phyloP scores from a whole-genome alignment of 2,888 invertebrate species.

The Galerucella calmariensis region DNA sequence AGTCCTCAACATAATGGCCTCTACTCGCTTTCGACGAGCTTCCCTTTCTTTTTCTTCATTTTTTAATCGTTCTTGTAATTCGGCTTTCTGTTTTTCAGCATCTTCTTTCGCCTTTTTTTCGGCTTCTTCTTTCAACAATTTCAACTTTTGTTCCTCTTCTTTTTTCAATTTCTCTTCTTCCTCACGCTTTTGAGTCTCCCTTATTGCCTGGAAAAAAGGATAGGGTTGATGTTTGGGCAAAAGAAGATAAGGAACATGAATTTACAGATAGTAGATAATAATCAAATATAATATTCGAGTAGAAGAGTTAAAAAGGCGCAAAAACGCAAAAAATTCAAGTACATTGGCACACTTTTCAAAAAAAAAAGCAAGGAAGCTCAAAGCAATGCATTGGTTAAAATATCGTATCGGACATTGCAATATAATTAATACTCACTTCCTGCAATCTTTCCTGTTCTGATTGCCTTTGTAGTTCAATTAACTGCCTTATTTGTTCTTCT shows the following conservation, averaged over 20 bases:
- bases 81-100: slow-evolving; percentile 83
- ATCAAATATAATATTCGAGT: too few species aligned
- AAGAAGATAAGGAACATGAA: too few species aligned
- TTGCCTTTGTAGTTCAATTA: slow-evolving; percentile 82
- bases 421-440: slow-evolving; percentile 72
- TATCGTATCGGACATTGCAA: neutral
- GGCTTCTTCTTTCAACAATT: slow-evolving; percentile 79
- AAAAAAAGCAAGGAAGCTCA: too few species aligned
- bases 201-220: slow-evolving; percentile 66
- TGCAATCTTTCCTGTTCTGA: slow-evolving; percentile 88
- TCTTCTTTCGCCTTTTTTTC: slow-evolving; percentile 85
- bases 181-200: slow-evolving; percentile 80
- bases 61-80: slow-evolving; percentile 83
- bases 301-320: too few species aligned
- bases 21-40: slow-evolving; percentile 88
- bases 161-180: slow-evolving; percentile 80
- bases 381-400: neutral
- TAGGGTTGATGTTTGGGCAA: too few species aligned
- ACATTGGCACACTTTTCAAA: too few species aligned
- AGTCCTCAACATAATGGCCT: slow-evolving; percentile 93
- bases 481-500: slow-evolving; percentile 83
- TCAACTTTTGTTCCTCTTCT: slow-evolving; percentile 73
- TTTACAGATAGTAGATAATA: too few species aligned
- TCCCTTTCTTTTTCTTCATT: slow-evolving; percentile 91
- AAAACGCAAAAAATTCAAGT: too few species aligned